Conservation (phyloP, 2,888 invertebrate species). For the Nomada fabriciana region DNA sequence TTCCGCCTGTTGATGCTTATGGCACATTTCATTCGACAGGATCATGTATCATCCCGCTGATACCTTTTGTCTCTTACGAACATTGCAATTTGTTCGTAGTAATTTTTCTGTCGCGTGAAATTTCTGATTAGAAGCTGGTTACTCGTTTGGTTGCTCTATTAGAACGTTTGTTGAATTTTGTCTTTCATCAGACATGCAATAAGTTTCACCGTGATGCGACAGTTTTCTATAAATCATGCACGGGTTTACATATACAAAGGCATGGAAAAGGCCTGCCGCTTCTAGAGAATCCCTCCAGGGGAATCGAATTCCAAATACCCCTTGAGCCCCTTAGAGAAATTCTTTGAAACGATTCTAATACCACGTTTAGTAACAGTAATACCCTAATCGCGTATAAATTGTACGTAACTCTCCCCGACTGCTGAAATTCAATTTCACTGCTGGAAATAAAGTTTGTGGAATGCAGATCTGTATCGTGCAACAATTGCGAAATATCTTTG, state of each 20-base stretch:
- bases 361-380: not conserved
- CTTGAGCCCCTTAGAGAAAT: not conserved
- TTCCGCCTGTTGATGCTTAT: not conserved
- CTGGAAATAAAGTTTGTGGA: not conserved
- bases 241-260: slow-evolving; percentile 10
- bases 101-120: not conserved
- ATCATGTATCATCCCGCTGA: no score
- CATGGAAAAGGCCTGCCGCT: not conserved
- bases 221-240: slow-evolving; percentile 14
- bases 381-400: not conserved
- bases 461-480: no score
- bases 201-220: slow-evolving; percentile 2
- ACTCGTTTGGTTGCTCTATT: not conserved
- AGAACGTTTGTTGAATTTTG: slow-evolving; percentile 5
- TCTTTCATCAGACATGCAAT: not conserved
- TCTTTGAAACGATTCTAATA: not conserved
- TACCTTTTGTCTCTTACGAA: not conserved
- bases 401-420: not conserved
- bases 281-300: not conserved
- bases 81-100: not conserved
- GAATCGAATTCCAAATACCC: slow-evolving; percentile 25
- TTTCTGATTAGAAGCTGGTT: not conserved
- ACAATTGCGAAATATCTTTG: no score
- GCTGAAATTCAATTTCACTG: not conserved
- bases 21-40: not conserved